Conservation (phyloP, 2,888 invertebrate species). For the Escarpia spicata region DNA sequence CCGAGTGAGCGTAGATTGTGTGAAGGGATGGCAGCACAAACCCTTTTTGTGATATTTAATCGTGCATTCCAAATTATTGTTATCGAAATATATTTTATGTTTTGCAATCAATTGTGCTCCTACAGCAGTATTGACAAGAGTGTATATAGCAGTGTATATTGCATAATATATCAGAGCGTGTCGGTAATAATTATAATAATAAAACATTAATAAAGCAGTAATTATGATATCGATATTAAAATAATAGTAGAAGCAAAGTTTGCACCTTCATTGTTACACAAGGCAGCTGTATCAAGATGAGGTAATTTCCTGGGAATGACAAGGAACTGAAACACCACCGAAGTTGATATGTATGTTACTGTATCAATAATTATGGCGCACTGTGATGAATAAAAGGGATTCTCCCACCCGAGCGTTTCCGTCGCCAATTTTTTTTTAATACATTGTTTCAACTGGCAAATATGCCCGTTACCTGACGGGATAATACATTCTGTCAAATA, state of each 20-base stretch:
- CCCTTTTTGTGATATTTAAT: neutral
- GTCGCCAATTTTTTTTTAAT: neutral
- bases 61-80: neutral
- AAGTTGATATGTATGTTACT: neutral
- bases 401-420: neutral
- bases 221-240: neutral
- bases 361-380: neutral
- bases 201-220: neutral
- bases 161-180: neutral
- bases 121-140: neutral
- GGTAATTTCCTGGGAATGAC: neutral
- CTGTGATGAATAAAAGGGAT: constrained; percentile 5
- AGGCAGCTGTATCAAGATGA: neutral
- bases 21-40: neutral
- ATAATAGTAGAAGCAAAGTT: neutral
- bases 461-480: no score
- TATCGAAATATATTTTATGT: neutral
- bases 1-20: neutral
- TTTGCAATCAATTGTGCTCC: neutral
- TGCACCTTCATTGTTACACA: constrained; percentile 1
- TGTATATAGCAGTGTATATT: neutral
- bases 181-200: neutral
- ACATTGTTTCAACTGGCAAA: neutral
- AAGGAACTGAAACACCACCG: neutral
- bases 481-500: no score